Conservation (phyloP, 2,888 invertebrate genomes). For the Caenorhabditis sp. region DNA sequence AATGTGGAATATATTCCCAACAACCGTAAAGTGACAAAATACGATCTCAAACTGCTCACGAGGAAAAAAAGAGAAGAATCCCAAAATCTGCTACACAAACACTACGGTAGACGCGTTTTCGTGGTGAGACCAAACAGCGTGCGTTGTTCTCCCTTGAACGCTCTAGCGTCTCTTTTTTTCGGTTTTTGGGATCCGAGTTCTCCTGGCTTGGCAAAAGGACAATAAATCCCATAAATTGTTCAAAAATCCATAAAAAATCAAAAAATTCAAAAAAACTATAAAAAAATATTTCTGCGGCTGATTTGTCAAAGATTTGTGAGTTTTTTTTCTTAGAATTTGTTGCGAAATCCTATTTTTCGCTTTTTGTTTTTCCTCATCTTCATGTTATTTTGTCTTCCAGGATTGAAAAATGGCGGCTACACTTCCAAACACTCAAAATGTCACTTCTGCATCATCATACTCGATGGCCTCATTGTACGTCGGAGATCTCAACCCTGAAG, state of each 20-base stretch:
- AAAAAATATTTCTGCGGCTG: constrained; percentile 36
- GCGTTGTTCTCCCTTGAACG: constrained; percentile 29
- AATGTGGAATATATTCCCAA: neutral
- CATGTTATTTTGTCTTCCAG: constrained; percentile 4
- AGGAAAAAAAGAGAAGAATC: constrained; percentile 1
- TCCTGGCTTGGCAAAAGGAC: constrained; percentile 46
- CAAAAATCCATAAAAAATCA: constrained; percentile 45
- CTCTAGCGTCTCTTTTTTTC: constrained; percentile 34
- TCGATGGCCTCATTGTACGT: constrained; percentile 96
- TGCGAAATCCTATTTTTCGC: constrained; percentile 20
- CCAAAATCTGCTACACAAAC: neutral
- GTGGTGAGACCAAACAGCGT: constrained; percentile 29
- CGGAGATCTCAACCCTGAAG: constrained; percentile 95
- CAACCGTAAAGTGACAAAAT: neutral
- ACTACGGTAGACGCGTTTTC: constrained; percentile 30
- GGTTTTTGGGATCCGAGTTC: constrained; percentile 49
- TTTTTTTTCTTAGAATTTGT: constrained; percentile 23
- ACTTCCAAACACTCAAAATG: constrained; percentile 33
- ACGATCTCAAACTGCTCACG: neutral
- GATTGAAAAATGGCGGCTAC: constrained; percentile 13
- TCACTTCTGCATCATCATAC: constrained; percentile 49
- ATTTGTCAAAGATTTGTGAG: constrained; percentile 31
- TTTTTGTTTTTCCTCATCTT: neutral
- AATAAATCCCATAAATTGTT: constrained; percentile 39
- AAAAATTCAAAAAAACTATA: constrained; percentile 40